Evolutionary conservation across 2,113 vertebrate species (phyloP).

Genomic region (Coptodon rendalli): DNA sequence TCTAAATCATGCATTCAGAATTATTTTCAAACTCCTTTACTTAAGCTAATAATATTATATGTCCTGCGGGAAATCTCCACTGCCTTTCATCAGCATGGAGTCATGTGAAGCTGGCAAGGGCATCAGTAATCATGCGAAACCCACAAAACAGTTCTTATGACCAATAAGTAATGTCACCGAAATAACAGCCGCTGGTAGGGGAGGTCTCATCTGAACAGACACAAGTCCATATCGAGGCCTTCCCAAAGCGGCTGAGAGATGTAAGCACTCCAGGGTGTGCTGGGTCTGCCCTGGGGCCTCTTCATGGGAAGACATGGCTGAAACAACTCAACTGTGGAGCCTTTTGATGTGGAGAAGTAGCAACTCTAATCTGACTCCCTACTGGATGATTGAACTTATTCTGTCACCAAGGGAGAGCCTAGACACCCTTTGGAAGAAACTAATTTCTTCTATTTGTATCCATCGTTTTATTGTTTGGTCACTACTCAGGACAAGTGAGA

Average conservation of each 20-base stretch:
- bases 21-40: background rate
- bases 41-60: background rate
- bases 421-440: background rate
- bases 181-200: constrained; percentile 14
- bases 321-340: background rate
- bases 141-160: constrained; percentile 37
- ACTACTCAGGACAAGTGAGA: background rate
- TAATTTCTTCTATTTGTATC: background rate
- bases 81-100: constrained; percentile 1
- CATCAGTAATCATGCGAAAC: constrained; percentile 14
- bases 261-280: background rate
- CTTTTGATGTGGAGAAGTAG: background rate
- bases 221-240: background rate
- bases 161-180: constrained; percentile 26
- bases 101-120: constrained; percentile 51
- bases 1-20: background rate
- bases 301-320: background rate
- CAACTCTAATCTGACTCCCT: background rate
- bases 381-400: background rate
- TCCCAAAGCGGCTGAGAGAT: background rate
- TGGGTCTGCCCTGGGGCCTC: background rate
- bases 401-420: background rate
- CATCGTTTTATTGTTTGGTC: background rate
- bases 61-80: background rate
- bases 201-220: background rate